phyloP scores from a whole-genome alignment of 2,888 invertebrate genomes.

The Pseudeuparius sepicola region DNA sequence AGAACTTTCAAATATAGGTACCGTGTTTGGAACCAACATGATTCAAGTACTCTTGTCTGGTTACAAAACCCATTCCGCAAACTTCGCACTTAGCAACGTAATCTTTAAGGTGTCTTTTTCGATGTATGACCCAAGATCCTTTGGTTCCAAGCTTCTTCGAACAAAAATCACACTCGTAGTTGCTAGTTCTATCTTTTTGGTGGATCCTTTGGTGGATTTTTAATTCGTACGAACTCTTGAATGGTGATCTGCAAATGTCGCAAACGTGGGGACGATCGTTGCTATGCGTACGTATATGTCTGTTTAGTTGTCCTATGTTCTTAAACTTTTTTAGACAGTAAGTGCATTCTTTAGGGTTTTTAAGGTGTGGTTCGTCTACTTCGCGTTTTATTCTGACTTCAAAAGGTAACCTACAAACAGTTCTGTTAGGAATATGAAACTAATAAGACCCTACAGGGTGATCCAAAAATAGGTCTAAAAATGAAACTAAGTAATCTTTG shows the following conservation, averaged over 20 bases:
- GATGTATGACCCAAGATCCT: conserved; percentile 39
- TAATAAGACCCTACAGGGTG: no score
- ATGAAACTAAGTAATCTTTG: no score
- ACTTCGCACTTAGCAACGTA: conserved; percentile 42
- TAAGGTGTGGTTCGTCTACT: no score
- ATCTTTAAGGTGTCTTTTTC: conserved; percentile 44
- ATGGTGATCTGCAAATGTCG: conserved; percentile 35
- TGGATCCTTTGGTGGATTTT: conserved; percentile 18
- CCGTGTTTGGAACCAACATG: conserved; percentile 29
- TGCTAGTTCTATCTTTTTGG: conserved; percentile 8
- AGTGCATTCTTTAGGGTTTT: no score
- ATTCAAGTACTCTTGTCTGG: conserved; percentile 29
- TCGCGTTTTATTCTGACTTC: no score
- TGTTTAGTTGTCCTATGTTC: conserved; percentile 37
- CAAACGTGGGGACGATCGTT: conserved; percentile 32
- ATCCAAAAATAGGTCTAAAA: no score
- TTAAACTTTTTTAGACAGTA: conserved; percentile 38
- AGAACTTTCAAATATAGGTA: no score
- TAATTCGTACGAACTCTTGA: conserved; percentile 24
- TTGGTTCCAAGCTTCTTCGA: conserved; percentile 41
- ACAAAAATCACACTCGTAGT: conserved; percentile 43
- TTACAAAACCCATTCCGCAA: conserved; percentile 29
- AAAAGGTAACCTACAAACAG: no score
- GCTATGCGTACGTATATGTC: conserved; percentile 30
- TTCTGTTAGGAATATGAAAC: no score